These are phyloP conservation scores for Sinelater perroti DNA, from an alignment of 2,888 invertebrate species.

Conservation along the genomic window DNA sequence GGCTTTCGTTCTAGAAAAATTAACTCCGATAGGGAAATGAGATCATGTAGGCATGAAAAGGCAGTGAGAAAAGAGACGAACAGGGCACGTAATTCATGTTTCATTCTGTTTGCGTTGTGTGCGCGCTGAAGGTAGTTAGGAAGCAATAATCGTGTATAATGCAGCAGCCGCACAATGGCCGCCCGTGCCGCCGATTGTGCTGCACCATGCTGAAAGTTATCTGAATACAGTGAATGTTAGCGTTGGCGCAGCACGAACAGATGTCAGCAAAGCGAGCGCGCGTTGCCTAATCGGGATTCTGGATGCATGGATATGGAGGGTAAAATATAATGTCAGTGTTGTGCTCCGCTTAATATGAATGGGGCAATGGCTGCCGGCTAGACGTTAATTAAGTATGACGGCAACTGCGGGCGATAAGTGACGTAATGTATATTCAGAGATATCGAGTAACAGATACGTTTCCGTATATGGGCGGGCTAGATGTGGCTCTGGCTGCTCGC, in stretches of 20 bases:
- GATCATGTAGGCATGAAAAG: no score
- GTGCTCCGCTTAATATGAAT: slow-evolving; percentile 4
- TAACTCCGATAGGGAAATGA: no score
- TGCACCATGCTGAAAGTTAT: slow-evolving; percentile 3
- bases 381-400: slow-evolving; percentile 3
- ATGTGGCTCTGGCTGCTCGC: no score
- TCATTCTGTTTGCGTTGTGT: neutral
- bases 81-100: neutral
- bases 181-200: slow-evolving; percentile 10
- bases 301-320: neutral
- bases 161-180: neutral
- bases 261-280: no score
- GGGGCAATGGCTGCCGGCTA: neutral
- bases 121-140: slow-evolving; percentile 6
- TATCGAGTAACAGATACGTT: no score
- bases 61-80: neutral
- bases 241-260: no score
- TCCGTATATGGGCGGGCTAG: no score
- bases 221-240: slow-evolving; percentile 1
- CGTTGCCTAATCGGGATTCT: slow-evolving; percentile 3
- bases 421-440: neutral
- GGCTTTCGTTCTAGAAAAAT: no score
- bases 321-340: slow-evolving; percentile 3
- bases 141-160: slow-evolving; percentile 16
- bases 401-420: slow-evolving; percentile 6